Conservation (phyloP, 2,113 vertebrate genomes). For the Anser cygnoides region DNA sequence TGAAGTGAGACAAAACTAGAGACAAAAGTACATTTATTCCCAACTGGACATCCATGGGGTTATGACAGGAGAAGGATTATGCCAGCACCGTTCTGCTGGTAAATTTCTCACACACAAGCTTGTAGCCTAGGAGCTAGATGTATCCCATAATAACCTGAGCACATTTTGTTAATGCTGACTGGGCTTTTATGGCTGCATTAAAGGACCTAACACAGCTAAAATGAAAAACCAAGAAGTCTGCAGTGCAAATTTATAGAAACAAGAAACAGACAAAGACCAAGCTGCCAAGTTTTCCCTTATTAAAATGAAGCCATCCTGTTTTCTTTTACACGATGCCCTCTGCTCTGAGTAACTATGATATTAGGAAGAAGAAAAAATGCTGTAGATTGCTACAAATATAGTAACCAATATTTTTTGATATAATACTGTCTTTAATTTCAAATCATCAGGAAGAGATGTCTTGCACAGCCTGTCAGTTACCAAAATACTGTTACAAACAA, state of each 20-base stretch:
- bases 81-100: neutral
- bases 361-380: neutral
- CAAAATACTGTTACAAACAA: neutral
- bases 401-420: neutral
- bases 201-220: neutral
- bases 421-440: neutral
- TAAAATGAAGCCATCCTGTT: constrained; percentile 8
- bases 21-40: neutral
- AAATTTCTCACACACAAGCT: neutral
- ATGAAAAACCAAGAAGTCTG: neutral
- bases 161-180: neutral
- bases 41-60: neutral
- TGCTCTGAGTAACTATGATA: neutral
- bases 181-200: neutral
- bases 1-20: neutral
- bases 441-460: neutral
- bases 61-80: neutral
- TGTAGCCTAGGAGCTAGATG: neutral
- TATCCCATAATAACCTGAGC: neutral
- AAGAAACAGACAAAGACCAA: neutral
- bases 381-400: neutral
- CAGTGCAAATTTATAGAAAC: neutral
- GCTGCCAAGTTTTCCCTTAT: neutral
- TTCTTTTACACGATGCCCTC: neutral
- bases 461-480: neutral